phyloP scores from a whole-genome alignment of 2,888 invertebrate species.

The Drosophila monieri region DNA sequence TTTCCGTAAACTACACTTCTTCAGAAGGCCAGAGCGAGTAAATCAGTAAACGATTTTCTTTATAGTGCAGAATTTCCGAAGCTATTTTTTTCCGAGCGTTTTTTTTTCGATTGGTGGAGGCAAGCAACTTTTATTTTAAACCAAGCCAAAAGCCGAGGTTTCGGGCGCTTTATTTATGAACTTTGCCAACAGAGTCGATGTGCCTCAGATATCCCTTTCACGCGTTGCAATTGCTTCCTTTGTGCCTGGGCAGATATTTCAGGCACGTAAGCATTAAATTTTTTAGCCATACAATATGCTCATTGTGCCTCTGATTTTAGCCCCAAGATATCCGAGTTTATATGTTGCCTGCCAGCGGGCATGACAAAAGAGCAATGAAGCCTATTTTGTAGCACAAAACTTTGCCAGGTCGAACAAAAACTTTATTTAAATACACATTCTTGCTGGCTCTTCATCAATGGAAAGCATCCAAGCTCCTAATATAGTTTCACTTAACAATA shows the following conservation, averaged over 20 bases:
- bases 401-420: constrained; percentile 44
- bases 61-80: constrained; percentile 52
- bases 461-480: constrained; percentile 37
- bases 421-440: constrained; percentile 55
- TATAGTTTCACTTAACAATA: constrained; percentile 48
- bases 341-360: constrained; percentile 39
- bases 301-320: constrained; percentile 67
- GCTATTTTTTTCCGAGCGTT: constrained; percentile 29
- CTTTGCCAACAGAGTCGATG: constrained; percentile 54
- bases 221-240: constrained; percentile 47
- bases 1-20: not conserved
- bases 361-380: constrained; percentile 66
- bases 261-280: constrained; percentile 69
- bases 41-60: constrained; percentile 69
- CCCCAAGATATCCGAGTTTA: constrained; percentile 47
- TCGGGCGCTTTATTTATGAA: constrained; percentile 63
- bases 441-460: not conserved
- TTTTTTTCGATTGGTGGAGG: constrained; percentile 17
- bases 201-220: constrained; percentile 41
- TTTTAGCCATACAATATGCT: constrained; percentile 60
- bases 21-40: constrained; percentile 46
- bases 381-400: constrained; percentile 61
- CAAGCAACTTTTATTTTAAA: constrained; percentile 59
- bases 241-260: constrained; percentile 47
- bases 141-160: constrained; percentile 42